Base-by-base conservation (phyloP, 2,888 invertebrate genomes). In the Tinea trinotella region DNA sequence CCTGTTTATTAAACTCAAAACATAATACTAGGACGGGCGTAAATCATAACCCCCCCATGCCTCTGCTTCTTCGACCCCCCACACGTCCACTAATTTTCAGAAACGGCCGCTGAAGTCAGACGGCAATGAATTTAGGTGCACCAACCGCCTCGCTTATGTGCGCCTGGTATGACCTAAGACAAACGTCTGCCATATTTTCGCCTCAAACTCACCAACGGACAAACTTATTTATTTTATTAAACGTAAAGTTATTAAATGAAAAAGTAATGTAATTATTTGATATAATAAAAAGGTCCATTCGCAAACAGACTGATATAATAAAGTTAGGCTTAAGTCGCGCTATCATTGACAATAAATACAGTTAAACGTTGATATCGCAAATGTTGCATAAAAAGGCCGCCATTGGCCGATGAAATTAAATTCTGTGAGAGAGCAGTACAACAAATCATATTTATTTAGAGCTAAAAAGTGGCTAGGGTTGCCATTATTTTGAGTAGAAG, bases 1-100 rank as follows among this genome's bases (percentile, higher is more conserved):
- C 73, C 83, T 87, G 87, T 86, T 85, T 88, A 87, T 88, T 87
- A 87, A 87, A 88, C 87, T 88, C 87, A 85, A 88, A 88, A 88
- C 87, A 88, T 88, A 88, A 88, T 87, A 85, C 86, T 35, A 84
- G 82, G 85, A 82, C 76, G 83, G 82, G 87, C 85, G 88, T 89
- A 89, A 89, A 88, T 89, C 89, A 89, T 86, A 24, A 22, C 50
- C 5, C 58, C 67, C 60, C 61, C 64, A 62, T 64, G 57, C 65
- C 64, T 63, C 55, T 36, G 55, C 59, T 60, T 61, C 57, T 52
- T 56, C 54, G 53, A 35, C 61, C 60, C 59, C 60, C 59, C 68
- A 63, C 63, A 70, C 71, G 73, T 74, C 76, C 80, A 80, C 79
- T 82, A 80, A 83, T 83, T 83, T 82, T 75, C 82, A 76, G 78